These are phyloP conservation scores for Adoxophyes honmai DNA, from an alignment of 1,140 invertebrate genomes.

Conservation along the genomic window DNA sequence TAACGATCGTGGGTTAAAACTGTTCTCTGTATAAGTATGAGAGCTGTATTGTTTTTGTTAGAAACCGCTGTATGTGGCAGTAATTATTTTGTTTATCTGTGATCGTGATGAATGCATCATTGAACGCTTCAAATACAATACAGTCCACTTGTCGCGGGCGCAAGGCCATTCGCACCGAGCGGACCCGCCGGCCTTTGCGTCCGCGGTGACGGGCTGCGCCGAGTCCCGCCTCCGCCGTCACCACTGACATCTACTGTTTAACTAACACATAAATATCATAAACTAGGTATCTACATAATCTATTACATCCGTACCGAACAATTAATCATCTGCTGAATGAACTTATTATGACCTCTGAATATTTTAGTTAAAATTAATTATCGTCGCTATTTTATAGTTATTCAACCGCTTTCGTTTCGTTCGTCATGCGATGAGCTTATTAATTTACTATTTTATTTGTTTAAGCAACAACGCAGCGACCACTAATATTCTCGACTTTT, in stretches of 20 bases:
- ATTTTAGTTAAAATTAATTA: too few relatives aligned
- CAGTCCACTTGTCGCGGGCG: slow-evolving; percentile 6
- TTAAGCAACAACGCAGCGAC: too few relatives aligned
- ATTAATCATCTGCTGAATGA: not conserved
- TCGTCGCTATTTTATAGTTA: too few relatives aligned
- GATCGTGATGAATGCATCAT: slow-evolving; percentile 5
- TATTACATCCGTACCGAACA: too few relatives aligned
- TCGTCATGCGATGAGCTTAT: too few relatives aligned
- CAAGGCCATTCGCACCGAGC: slow-evolving; percentile 12
- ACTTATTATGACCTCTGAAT: too few relatives aligned
- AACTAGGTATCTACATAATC: too few relatives aligned
- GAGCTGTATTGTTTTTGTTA: slow-evolving; percentile 3
- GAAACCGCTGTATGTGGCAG: not conserved
- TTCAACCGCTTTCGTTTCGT: too few relatives aligned
- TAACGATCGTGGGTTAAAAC: not conserved
- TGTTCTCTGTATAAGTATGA: not conserved
- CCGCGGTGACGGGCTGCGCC: not conserved
- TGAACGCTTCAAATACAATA: slow-evolving; percentile 8
- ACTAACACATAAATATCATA: not conserved
- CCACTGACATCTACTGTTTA: not conserved
- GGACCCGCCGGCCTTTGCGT: slow-evolving; percentile 2
- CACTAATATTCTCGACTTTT: too few relatives aligned
- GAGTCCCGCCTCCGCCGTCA: too few relatives aligned
- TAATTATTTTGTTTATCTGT: slow-evolving; percentile 5
- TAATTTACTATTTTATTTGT: too few relatives aligned